Evolutionary conservation across 2,113 vertebrate species (phyloP).

Genomic region (Cynopterus brachyotis): DNA sequence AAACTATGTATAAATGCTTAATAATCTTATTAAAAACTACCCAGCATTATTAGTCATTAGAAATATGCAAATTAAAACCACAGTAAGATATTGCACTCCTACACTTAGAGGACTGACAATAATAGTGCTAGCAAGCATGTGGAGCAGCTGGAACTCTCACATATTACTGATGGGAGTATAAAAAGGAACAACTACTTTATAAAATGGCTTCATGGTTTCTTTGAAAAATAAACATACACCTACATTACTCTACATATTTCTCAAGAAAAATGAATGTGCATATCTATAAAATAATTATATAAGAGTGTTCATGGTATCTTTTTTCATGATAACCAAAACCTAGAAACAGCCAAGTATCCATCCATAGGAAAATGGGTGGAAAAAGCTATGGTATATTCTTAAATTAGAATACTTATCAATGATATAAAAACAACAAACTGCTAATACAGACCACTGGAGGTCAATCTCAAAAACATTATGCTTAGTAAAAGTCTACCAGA

Average conservation of each 20-base stretch:
- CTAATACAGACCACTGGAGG: not conserved
- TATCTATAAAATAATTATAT: not conserved
- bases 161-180: not conserved
- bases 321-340: too few species aligned
- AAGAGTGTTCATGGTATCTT: not conserved
- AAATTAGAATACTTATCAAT: not conserved
- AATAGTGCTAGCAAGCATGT: not conserved
- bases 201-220: not conserved
- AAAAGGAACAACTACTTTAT: not conserved
- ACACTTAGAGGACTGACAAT: not conserved
- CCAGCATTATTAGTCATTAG: not conserved
- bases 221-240: not conserved
- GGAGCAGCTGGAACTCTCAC: not conserved
- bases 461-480: not conserved
- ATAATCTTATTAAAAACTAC: not conserved
- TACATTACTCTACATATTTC: not conserved
- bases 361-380: not conserved
- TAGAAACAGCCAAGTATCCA: too few species aligned
- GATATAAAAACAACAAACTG: not conserved
- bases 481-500: not conserved
- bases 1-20: too few species aligned
- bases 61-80: not conserved
- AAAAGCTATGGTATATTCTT: not conserved
- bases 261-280: not conserved
- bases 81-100: too few species aligned